Evolutionary conservation across 2,113 vertebrate genomes (phyloP).

Genomic region (Microcebus lehilahytsara): DNA sequence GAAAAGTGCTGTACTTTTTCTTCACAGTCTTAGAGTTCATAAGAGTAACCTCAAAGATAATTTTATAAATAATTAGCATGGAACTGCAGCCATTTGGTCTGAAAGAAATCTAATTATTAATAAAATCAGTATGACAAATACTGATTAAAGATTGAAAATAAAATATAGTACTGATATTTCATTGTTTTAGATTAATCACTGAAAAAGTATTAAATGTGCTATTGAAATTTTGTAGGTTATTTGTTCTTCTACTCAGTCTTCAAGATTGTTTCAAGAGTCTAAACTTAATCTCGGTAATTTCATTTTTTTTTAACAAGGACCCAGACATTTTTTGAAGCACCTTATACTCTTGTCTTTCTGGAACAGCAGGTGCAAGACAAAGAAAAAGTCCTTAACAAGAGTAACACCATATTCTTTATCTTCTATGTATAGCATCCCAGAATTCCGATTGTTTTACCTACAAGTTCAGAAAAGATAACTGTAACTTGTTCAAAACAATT

Average conservation of each 20-base stretch:
- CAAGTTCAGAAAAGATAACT: neutral
- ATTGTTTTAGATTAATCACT: neutral
- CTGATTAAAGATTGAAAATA: neutral
- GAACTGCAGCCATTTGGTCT: neutral
- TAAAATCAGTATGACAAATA: neutral
- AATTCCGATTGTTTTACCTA: neutral
- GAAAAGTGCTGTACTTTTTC: neutral
- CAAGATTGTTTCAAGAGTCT: conserved; percentile 34
- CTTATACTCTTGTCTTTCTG: neutral
- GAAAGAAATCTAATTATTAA: conserved; percentile 28
- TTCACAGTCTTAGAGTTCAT: neutral
- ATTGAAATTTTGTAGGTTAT: neutral
- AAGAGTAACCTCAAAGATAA: neutral
- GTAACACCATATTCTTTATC: neutral
- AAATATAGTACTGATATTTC: neutral
- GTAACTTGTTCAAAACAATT: neutral
- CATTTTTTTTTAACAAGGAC: neutral
- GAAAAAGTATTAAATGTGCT: neutral
- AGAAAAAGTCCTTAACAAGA: neutral
- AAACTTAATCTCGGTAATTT: conserved; percentile 43
- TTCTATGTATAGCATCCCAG: neutral
- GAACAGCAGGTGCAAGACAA: neutral
- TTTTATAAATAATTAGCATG: neutral
- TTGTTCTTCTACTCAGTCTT: neutral
- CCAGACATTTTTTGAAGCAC: conserved; percentile 26